Base-by-base conservation (phyloP, 2,888 invertebrate species). In the Cybosia mesomella region DNA sequence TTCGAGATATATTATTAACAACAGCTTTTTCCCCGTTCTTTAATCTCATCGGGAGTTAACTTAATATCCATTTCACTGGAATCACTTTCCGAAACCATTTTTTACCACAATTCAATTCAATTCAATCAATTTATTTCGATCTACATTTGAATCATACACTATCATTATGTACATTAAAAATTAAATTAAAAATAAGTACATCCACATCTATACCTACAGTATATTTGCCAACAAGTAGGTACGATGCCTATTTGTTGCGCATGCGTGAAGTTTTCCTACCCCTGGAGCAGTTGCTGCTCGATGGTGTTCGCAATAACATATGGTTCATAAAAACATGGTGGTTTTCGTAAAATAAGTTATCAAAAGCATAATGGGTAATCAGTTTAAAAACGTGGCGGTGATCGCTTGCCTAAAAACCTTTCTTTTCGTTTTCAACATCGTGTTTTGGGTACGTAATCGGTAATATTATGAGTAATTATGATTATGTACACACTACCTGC, bases 321-420 rank as follows among this genome's bases (percentile, higher is more conserved):
- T 62, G 60, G 70, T 49, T 59, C 61, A 66, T 64, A 69, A 58
- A 73, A 75, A 72, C 66, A 79, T 64, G 69, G 61, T 58, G 59
- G 3, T 43, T 49, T 63, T 59, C 1, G 22, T 70, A 57, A 73
- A 76, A 54, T 69, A 70, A 73, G 61, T 57, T 59, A 28, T 64
- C 28, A 58, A 62, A 60, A 60, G 66, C 57, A 72, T 71, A 70
- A 97, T 97, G 97, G 96, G 96, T n/a, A 97, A 97, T 86, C 96
- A 96, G 83, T 94, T 97, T 77, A 96, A 97, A 89, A 97, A 96
- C 76, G 96, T 96, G 75, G 97, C 97, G 57, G 96, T 97, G 36
- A 96, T 97, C 90, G 96, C 97, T 75, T 97, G 97, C 89, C 96
- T 97, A 92, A 98, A 98, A 88, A 96, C 97, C 1, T 92, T 98